These are phyloP conservation scores for Rhinolophus ferrumequinum DNA, from an alignment of 2,113 vertebrate genomes.

Conservation along the genomic window DNA sequence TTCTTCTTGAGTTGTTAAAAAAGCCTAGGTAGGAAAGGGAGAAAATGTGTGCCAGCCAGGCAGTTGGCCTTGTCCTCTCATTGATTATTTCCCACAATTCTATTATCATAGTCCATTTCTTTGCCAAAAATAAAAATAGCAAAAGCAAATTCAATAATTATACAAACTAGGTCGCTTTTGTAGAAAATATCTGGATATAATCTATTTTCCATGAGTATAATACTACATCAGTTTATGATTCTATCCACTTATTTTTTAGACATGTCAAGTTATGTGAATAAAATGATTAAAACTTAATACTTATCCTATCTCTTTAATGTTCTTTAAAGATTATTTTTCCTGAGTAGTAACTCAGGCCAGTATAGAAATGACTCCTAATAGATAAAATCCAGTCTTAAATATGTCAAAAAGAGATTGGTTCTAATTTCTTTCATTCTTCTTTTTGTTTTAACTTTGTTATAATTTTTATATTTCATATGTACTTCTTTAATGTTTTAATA, in stretches of 20 bases:
- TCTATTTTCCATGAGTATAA: background rate
- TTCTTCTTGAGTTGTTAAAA: conserved; percentile 34
- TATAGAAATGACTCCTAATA: background rate
- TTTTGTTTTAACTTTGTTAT: background rate
- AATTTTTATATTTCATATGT: background rate
- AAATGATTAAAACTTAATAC: conserved; percentile 17
- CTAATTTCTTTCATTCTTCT: background rate
- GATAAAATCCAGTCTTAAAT: background rate
- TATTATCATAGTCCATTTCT: background rate
- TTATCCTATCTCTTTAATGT: background rate
- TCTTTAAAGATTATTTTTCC: background rate
- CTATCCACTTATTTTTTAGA: background rate
- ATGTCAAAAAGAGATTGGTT: background rate
- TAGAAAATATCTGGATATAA: background rate
- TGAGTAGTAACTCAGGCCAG: too few relatives aligned
- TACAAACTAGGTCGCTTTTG: background rate
- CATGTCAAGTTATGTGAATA: background rate
- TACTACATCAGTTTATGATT: background rate
- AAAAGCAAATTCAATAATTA: conserved; percentile 21
- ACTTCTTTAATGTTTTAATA: background rate
- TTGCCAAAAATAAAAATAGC: background rate
- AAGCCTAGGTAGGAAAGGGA: background rate
- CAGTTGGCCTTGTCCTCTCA: background rate
- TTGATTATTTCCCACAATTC: background rate
- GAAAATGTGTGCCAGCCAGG: background rate